Base-by-base conservation (phyloP, 2,113 vertebrate species). In the Tragulus kanchil region DNA sequence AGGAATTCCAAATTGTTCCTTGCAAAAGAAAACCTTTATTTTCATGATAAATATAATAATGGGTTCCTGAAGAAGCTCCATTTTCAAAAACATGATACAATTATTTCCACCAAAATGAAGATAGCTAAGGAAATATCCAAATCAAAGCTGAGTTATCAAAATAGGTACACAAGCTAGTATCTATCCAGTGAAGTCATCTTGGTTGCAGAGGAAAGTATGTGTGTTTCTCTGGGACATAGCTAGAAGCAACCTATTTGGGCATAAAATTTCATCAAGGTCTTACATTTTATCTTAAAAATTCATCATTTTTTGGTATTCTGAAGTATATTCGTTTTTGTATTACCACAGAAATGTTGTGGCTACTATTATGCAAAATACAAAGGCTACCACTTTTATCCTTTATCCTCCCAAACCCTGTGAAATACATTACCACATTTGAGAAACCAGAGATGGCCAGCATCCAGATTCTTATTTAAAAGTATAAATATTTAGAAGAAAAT, bases 81-180 rank as follows among this genome's bases (percentile, higher is more conserved):
- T 6, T 77, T 90, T 89, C 58, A 31, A 71, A 95, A 89, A 86
- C 10, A 95, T 21, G 23, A 23, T 73, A 85, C n/a, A 23, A 65
- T 36, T 28, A 59, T 71, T 90, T 93, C 59, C 21, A 88, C 31
- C 48, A 88, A 93, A 94, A 94, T 81, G 6, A 95, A 94, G 78
- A 96, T 17, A 89, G 73, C 50, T 79, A 84, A 75, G 9, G 31
- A 86, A 89, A 88, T 54, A 48, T 2, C n/a, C 23, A 61, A 48
- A 81, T 83, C 28, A 59, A 86, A 73, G 21, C 31, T 36, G 28
- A 87, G 89, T 65, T 25, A 54, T 94, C 77, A 87, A 87, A 45
- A 42, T 81, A 86, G 16, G 23, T 81, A 28, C 4, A 69, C 5
- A 58, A 61, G 14, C 69, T 45, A 81, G 13, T 77, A 5, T 11